Evolutionary conservation across 2,113 vertebrate species (phyloP).

Genomic region (Chitala chitala): DNA sequence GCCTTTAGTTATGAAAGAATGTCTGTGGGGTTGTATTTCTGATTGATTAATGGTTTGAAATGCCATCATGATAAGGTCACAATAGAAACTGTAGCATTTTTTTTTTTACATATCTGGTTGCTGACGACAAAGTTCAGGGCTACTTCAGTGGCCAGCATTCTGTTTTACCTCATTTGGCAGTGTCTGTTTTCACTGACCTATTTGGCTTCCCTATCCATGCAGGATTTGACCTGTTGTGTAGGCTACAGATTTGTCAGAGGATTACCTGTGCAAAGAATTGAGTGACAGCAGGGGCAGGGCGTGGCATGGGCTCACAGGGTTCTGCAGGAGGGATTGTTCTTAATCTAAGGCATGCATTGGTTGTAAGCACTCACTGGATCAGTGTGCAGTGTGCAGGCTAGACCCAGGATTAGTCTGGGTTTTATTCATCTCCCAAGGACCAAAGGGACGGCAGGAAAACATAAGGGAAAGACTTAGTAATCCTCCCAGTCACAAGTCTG

Average conservation of each 20-base stretch:
- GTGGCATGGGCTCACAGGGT: neutral
- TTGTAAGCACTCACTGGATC: neutral
- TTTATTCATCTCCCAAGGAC: neutral
- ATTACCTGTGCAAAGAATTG: neutral
- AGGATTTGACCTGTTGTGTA: neutral
- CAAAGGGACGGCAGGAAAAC: neutral
- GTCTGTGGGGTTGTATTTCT: no score
- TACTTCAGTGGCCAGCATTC: no score
- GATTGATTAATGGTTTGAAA: no score
- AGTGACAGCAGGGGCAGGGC: neutral
- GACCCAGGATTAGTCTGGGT: conserved; percentile 8
- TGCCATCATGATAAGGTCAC: no score
- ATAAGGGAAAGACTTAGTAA: neutral
- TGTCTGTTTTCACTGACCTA: conserved; percentile 7
- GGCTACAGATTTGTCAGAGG: neutral
- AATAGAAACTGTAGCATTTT: no score
- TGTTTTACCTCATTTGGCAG: neutral
- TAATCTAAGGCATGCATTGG: neutral
- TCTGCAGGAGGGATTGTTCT: neutral
- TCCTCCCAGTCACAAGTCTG: neutral
- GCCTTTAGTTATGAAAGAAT: no score
- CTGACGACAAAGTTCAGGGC: no score
- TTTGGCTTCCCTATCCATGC: neutral
- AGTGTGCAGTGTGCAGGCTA: neutral
- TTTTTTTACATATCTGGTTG: no score